Evolutionary conservation across 2,888 invertebrate species (phyloP).

Genomic region (Lapara coniferarum): DNA sequence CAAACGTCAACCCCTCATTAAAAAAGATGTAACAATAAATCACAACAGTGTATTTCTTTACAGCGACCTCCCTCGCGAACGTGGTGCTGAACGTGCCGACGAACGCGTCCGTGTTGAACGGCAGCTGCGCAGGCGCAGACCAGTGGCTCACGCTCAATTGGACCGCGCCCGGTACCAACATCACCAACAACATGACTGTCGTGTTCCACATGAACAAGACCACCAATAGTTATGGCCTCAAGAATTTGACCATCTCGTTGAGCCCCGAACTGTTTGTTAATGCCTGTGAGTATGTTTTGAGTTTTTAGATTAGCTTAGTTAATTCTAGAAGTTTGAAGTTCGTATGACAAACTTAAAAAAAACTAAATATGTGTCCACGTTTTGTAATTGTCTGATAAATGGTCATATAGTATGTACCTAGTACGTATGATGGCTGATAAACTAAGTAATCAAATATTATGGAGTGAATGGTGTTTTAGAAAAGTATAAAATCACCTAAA

Average conservation of each 20-base stretch:
- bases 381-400: too few relatives aligned
- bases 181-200: slow-evolving; percentile 56
- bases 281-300: slow-evolving; percentile 57
- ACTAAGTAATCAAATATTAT: too few relatives aligned
- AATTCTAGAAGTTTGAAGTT: too few relatives aligned
- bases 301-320: too few relatives aligned
- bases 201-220: slow-evolving; percentile 60
- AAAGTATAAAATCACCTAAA: too few relatives aligned
- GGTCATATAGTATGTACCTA: too few relatives aligned
- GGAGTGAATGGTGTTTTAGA: too few relatives aligned
- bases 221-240: slow-evolving; percentile 59
- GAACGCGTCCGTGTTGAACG: slow-evolving; percentile 53
- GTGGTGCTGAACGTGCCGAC: slow-evolving; percentile 63
- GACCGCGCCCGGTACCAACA: slow-evolving; percentile 40
- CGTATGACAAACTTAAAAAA: too few relatives aligned
- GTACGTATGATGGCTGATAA: too few relatives aligned
- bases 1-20: not conserved
- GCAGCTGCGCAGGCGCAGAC: slow-evolving; percentile 56
- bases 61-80: slow-evolving; percentile 52
- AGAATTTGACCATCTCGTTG: slow-evolving; percentile 61
- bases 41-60: slow-evolving; percentile 27
- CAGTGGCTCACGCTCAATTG: slow-evolving; percentile 61
- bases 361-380: too few relatives aligned
- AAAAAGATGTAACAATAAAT: not conserved
- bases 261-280: slow-evolving; percentile 71